Evolutionary conservation across 2,113 vertebrate species (phyloP), one percentile per base, ranked within the genome.

Genomic region (Ictalurus punctatus): DNA sequence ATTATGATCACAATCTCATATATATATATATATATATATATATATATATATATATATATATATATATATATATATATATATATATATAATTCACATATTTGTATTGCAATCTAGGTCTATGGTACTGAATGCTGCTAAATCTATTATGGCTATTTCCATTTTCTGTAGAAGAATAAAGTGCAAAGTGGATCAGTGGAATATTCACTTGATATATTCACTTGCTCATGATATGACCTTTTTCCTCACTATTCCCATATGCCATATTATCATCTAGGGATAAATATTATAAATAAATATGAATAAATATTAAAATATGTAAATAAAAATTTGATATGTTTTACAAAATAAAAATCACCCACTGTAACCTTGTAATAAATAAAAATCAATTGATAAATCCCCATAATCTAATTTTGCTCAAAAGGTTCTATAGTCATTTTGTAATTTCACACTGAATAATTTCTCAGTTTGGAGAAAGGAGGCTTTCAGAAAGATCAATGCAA

Each of bases 401-500:
- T 56, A 40, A 82, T 69, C 34, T 25, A 54, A 54, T 69, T 56
- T 40, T 27, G 14, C 40, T 76, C 67, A 30, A 76, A 61, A 44
- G 23, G 1, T 61, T 86, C 30, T 61, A 40, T 86, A 54, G 23
- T 23, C 1, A 73, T 58, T 40, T 84, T 83, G 52, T 73, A 44
- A 88, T 88, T 83, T 88, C 25, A 83, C 34, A 37, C 25, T 73
- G 27, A 79, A 65, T 34, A 83, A 83, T 59, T 48, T 71, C 14
- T 56, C 58, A 48, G 61, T 65, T 69, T 83, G 30, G 63, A 56
- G 59, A 71, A 88, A 4, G 48, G 6, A 17, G 52, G 74, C 65
- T 74, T 87, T 59, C 73, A 85, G 48, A 58, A 59, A 83, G 59
- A 63, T 61, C 8, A 84, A 88, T 89, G 52, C 59, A 79, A 89